phyloP scores from a whole-genome alignment of 1,140 invertebrate species.

The Drosophila cardini region DNA sequence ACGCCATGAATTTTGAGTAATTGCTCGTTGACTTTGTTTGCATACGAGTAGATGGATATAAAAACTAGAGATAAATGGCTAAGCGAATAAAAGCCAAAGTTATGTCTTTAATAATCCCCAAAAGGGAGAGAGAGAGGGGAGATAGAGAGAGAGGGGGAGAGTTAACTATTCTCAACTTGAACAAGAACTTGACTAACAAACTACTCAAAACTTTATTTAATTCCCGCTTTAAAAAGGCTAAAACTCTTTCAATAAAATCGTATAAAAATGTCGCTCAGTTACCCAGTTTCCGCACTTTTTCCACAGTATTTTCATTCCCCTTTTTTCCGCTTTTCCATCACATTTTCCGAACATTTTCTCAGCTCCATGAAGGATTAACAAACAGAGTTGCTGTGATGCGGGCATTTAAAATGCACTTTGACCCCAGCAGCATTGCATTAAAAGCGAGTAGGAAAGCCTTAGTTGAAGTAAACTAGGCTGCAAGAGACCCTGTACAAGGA shows the following conservation, averaged over 20 bases:
- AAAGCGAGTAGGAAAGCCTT: not conserved
- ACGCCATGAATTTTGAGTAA: slow-evolving; percentile 66
- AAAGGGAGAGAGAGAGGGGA: not conserved
- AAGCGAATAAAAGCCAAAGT: not conserved
- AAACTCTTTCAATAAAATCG: slow-evolving; percentile 6
- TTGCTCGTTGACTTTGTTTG: slow-evolving; percentile 49
- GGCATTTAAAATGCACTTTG: slow-evolving; percentile 80
- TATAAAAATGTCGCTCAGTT: slow-evolving; percentile 4
- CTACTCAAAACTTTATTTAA: slow-evolving; percentile 10
- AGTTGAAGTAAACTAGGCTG: no score
- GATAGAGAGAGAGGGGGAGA: not conserved
- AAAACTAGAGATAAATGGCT: not conserved
- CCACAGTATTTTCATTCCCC: not conserved
- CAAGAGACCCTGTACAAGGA: not conserved
- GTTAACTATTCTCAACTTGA: not conserved
- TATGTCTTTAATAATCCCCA: slow-evolving; percentile 5
- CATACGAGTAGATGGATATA: slow-evolving; percentile 19
- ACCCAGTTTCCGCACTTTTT: not conserved
- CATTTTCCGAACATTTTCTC: not conserved
- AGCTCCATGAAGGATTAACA: slow-evolving; percentile 67
- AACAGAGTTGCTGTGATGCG: slow-evolving; percentile 54
- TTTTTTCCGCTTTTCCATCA: slow-evolving; percentile 4
- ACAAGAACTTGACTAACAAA: not conserved
- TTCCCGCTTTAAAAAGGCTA: slow-evolving; percentile 1
- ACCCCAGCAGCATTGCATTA: slow-evolving; percentile 17